Evolutionary conservation across 2,113 vertebrate species (phyloP), one percentile per base, ranked within the genome.

Genomic region (Chaetodon trifascialis): DNA sequence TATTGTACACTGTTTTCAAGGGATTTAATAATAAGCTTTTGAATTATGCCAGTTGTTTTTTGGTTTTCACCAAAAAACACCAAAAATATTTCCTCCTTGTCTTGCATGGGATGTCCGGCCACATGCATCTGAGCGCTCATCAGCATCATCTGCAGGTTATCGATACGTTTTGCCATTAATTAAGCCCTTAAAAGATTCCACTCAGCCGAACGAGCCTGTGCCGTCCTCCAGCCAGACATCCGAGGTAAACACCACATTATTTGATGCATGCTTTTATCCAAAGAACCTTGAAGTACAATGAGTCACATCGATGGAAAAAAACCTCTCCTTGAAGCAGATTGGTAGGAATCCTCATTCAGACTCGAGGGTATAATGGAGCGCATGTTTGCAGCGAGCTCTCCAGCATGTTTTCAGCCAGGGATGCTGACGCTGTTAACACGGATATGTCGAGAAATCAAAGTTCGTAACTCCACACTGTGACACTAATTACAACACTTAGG

Each of bases 201-300:
- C 17, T 42, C 4, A 55, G 16, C 34, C 42, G 0, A 79, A 73
- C 47, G 23, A 25, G 44, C n/a, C 10, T 36, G 25, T 46, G 6
- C 46, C 1, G 15, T 55, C 44, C 15, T 75, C 34, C 47, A 46
- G n/a, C 62, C 7, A 7, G 47, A 15, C 55, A 66, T 44, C 23
- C 4, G 8, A 76, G 76, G 74, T 75, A 58, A 86, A 84, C 49
- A 34, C 34, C 4, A 21, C 60, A 40, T 79, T 83, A 55, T 83
- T 73, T 56, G 52, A 85, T 40, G 36, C 38, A 38, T 51, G 68
- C 64, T 88, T 89, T 83, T 74, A 64, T 85, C 51, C 7, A 36
- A 75, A 80, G 82, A 81, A 72, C 84, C 84, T 77, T 90, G 73
- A 81, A 90, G 60, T 59, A 83, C 72, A 66, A 71, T 73, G 79